Base-by-base conservation (phyloP, 2,888 invertebrate species). In the Torymus texanus region DNA sequence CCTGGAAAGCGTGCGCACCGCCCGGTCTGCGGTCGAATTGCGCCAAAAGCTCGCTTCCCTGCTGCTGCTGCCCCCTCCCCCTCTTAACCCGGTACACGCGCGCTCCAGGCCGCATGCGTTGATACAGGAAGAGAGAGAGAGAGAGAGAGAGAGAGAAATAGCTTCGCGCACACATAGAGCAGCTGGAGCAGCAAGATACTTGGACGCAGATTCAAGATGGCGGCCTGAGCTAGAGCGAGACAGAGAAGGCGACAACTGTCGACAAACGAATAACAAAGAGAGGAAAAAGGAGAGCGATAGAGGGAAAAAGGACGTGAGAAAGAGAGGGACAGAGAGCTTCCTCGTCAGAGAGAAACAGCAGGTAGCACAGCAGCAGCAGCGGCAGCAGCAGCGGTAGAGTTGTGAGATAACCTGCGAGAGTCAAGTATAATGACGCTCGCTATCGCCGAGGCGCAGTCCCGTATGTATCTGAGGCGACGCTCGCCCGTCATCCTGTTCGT, bases 171-270 rank as follows among this genome's bases (percentile, higher is more conserved):
- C 41, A 41, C 8, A 41, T 41, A 41, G 41, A 41, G 41, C 41
- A 41, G 41, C 41, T 41, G 41, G 41, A 8, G 41, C 41, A 41
- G 41, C 41, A 8, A 41, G 41, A 62, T 24, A 29, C 29, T 10
- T 53, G 8, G 41, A 41, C 72, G 51, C 53, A 72, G 59, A 56
- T 72, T 70, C 79, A 82, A 87, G 80, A 87, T 87, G 87, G 87
- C 86, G 75, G 84, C 80, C 75, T 81, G 21, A 51, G 53, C 76
- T 29, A 53, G 14, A 21, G 21, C 21, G 67, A 56, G 68, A 72
- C 16, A 72, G 41, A 29, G 75, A 74, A 50, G 18, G 14, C 41
- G 41, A 41, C 41, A 41, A 41, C 8, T 41, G 41, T 5, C 8
- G 1, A 41, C 8, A 41, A 41, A 41, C 41, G 41, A 41, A 41